phyloP scores from a whole-genome alignment of 2,797 vertebrate species.

The Ptychobarbus kaznakovi region DNA sequence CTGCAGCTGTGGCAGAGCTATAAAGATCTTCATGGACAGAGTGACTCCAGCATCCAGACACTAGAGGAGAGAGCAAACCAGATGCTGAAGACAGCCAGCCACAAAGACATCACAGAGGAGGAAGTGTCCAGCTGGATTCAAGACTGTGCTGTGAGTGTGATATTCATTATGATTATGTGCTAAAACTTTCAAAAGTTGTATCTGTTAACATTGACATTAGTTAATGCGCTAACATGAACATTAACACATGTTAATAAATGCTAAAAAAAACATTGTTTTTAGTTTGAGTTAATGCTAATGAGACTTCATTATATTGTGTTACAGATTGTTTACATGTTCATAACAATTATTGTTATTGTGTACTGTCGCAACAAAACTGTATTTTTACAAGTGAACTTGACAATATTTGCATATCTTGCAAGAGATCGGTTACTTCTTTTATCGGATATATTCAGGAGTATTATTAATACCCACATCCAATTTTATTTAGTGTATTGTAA shows the following conservation, averaged over 20 bases:
- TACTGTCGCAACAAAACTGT: not conserved
- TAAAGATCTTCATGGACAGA: constrained; percentile 81
- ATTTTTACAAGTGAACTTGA: too few species aligned
- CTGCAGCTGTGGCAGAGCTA: constrained; percentile 90
- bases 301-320: not conserved
- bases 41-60: constrained; percentile 73
- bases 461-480: not conserved
- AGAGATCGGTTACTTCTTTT: too few species aligned
- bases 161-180: not conserved
- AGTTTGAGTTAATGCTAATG: not conserved
- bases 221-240: not conserved
- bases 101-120: constrained; percentile 88
- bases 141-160: constrained; percentile 61
- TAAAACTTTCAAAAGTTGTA: not conserved
- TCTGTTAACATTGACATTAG: not conserved
- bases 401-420: too few species aligned
- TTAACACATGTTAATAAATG: not conserved
- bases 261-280: too few species aligned
- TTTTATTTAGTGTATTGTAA: not conserved
- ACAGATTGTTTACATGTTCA: not conserved
- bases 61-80: constrained; percentile 81
- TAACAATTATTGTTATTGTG: not conserved
- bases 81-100: constrained; percentile 83
- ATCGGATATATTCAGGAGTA: too few species aligned
- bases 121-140: constrained; percentile 88